These are phyloP conservation scores for Trachymyrmex cornetzi DNA, from an alignment of 1,140 invertebrate species.

Conservation along the genomic window DNA sequence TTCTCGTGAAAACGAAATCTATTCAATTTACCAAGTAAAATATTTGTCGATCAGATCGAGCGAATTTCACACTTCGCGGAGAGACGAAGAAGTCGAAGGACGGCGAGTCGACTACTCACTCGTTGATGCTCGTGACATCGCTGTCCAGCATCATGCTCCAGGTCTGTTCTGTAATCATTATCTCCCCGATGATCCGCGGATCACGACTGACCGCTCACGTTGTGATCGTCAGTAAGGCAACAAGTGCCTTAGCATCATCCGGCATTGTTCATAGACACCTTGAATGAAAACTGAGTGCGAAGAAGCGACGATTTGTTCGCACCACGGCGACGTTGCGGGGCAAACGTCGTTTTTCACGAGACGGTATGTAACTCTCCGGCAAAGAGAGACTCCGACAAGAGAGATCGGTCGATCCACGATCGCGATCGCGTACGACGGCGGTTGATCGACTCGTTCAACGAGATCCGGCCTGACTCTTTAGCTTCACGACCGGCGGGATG, in stretches of 20 bases:
- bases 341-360: constrained; percentile 34
- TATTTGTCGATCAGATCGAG: neutral
- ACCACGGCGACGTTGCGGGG: constrained; percentile 50
- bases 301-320: constrained; percentile 65
- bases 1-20: neutral
- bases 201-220: constrained; percentile 77
- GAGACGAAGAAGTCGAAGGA: neutral
- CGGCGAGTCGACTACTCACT: constrained; percentile 78
- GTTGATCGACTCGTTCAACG: neutral
- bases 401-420: constrained; percentile 30
- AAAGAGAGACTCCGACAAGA: neutral
- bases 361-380: neutral
- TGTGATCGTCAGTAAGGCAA: constrained; percentile 76
- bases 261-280: constrained; percentile 76
- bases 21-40: neutral
- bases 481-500: constrained; percentile 51
- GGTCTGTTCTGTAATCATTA: constrained; percentile 87
- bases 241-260: constrained; percentile 75
- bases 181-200: constrained; percentile 81
- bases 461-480: constrained; percentile 14
- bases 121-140: constrained; percentile 85
- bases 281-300: constrained; percentile 75
- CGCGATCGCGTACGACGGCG: constrained; percentile 19
- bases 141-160: constrained; percentile 87
- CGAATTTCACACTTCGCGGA: constrained; percentile 29